Conservation (phyloP, 2,113 vertebrate species). For the Salvator merianae region DNA sequence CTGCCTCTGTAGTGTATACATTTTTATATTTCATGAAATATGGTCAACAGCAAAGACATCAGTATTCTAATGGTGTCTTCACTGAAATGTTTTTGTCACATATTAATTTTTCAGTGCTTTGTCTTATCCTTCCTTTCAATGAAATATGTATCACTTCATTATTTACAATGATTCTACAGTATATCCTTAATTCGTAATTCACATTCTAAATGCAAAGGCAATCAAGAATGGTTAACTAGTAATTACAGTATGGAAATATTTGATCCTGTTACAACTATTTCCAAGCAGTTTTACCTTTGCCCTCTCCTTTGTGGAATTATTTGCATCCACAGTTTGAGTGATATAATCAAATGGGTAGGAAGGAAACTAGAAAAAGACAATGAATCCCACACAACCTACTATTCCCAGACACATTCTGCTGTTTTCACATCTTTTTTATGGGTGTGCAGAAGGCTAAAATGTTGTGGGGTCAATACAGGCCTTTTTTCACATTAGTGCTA, state of each 20-base stretch:
- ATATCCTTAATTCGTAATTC: constrained; percentile 21
- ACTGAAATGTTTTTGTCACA: constrained; percentile 2
- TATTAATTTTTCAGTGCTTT: constrained; percentile 14
- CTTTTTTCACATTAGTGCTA: too few relatives aligned
- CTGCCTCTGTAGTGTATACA: neutral
- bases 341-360: neutral
- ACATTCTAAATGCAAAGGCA: constrained; percentile 20
- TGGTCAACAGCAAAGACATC: neutral
- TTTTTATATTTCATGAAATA: constrained; percentile 25
- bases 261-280: constrained; percentile 39
- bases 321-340: neutral
- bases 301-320: neutral
- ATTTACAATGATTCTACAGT: constrained; percentile 18
- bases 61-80: neutral
- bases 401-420: neutral
- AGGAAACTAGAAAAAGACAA: neutral
- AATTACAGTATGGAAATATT: constrained; percentile 43
- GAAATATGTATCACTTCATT: constrained; percentile 34
- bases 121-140: neutral
- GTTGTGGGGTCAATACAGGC: too few relatives aligned
- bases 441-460: neutral
- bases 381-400: neutral
- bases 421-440: neutral
- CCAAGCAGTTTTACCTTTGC: constrained; percentile 15
- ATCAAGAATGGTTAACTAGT: constrained; percentile 12